Conservation (phyloP, 2,888 invertebrate genomes). For the Mesorhabditis spiculigera region DNA sequence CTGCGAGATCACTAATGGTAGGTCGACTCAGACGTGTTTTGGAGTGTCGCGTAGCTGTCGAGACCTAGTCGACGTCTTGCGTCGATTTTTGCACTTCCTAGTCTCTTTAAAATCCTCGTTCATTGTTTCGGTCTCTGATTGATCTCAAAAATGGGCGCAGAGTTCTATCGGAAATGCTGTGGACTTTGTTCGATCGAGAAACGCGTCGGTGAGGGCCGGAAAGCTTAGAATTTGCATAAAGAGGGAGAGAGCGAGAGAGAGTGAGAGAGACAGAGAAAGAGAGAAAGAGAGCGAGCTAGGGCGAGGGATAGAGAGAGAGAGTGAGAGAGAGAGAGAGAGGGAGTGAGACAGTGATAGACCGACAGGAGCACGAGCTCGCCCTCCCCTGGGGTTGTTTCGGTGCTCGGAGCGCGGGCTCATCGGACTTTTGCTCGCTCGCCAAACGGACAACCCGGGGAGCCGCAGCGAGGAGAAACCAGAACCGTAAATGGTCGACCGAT, state of each 20-base stretch:
- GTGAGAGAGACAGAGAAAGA: no score
- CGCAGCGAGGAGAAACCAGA: background rate
- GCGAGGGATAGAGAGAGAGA: background rate
- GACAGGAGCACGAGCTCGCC: background rate
- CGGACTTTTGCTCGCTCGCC: no score
- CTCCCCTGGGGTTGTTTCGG: no score
- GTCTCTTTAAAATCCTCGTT: no score
- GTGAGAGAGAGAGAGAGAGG: constrained; percentile 5
- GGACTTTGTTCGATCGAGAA: background rate
- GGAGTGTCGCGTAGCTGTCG: no score
- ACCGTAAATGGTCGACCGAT: background rate
- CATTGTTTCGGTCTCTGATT: no score
- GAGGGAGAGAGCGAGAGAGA: no score
- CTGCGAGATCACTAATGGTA: constrained; percentile 41
- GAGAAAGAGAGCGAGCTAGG: no score
- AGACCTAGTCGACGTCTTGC: no score
- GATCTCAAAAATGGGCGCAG: background rate
- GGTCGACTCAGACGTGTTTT: background rate
- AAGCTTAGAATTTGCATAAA: background rate
- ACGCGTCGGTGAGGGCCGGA: background rate
- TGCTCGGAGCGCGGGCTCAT: no score
- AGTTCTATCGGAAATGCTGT: background rate
- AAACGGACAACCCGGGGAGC: no score
- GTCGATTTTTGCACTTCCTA: no score
- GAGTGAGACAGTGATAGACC: background rate